These are phyloP conservation scores for Caenorhabditis uteleia DNA, from an alignment of 2,888 invertebrate genomes.

Conservation along the genomic window DNA sequence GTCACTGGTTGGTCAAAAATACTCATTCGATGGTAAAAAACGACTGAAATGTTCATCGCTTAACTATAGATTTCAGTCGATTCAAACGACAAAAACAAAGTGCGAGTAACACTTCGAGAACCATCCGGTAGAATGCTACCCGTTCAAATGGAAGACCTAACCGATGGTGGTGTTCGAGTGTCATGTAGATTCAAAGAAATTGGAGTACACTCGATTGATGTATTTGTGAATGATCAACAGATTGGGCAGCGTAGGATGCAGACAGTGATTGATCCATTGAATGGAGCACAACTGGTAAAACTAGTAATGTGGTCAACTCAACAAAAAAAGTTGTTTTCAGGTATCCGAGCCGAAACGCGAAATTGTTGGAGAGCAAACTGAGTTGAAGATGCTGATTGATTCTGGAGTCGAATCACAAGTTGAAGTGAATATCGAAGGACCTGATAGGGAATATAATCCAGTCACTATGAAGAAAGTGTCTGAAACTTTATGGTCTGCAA, in stretches of 20 bases:
- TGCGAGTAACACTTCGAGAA: slow-evolving; percentile 56
- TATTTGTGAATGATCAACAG: slow-evolving; percentile 45
- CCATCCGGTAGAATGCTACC: slow-evolving; percentile 55
- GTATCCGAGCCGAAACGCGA: slow-evolving; percentile 43
- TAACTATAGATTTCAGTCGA: slow-evolving; percentile 26
- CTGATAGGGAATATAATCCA: slow-evolving; percentile 55
- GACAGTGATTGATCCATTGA: slow-evolving; percentile 46
- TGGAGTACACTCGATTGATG: slow-evolving; percentile 46
- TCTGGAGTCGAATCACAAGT: slow-evolving; percentile 53
- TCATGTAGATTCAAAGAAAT: slow-evolving; percentile 53
- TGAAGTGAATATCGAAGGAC: slow-evolving; percentile 55
- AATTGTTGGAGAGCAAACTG: slow-evolving; percentile 46
- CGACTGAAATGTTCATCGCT: neutral
- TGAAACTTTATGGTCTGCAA: slow-evolving; percentile 47
- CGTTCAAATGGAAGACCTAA: slow-evolving; percentile 53
- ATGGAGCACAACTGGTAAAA: slow-evolving; percentile 48
- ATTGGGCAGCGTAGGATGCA: slow-evolving; percentile 42
- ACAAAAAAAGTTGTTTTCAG: slow-evolving; percentile 4
- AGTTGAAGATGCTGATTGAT: slow-evolving; percentile 48
- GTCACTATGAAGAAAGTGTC: slow-evolving; percentile 45
- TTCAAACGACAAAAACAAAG: slow-evolving; percentile 50
- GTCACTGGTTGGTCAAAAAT: slow-evolving; percentile 53
- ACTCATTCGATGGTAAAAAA: slow-evolving; percentile 49
- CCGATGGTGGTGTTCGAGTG: slow-evolving; percentile 51
- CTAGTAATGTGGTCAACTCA: neutral